These are phyloP conservation scores for Drosophila formosana DNA, from an alignment of 2,888 invertebrate species.

Conservation along the genomic window DNA sequence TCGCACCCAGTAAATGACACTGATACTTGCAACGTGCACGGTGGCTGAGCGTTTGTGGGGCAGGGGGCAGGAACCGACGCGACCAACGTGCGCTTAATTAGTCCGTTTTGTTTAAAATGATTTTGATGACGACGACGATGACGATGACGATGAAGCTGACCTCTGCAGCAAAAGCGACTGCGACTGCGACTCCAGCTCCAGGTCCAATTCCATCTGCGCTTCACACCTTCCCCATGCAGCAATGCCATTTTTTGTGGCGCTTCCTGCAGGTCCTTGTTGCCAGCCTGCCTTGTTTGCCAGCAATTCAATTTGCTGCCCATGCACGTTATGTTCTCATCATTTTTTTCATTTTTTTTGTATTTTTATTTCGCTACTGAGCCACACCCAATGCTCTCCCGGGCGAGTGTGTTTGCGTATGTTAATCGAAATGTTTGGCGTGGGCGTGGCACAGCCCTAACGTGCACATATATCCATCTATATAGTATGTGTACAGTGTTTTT, in stretches of 20 bases:
- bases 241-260: constrained; percentile 39
- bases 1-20: constrained; percentile 22
- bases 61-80: constrained; percentile 21
- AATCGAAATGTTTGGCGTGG: constrained; percentile 76
- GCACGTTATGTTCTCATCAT: constrained; percentile 38
- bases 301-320: constrained; percentile 71
- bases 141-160: constrained; percentile 50
- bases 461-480: background rate
- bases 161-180: constrained; percentile 16
- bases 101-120: constrained; percentile 78
- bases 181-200: background rate
- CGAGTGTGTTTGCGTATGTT: constrained; percentile 73
- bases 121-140: constrained; percentile 64
- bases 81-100: constrained; percentile 72
- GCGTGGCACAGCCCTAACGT: constrained; percentile 33
- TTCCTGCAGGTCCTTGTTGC: constrained; percentile 43
- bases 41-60: background rate
- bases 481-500: constrained; percentile 10
- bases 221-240: background rate
- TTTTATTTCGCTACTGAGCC: background rate
- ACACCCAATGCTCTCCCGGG: constrained; percentile 10
- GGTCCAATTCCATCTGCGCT: background rate
- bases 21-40: background rate
- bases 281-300: constrained; percentile 55
- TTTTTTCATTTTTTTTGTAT: constrained; percentile 9